phyloP scores from a whole-genome alignment of 2,888 invertebrate species.

The Taenaris catops region DNA sequence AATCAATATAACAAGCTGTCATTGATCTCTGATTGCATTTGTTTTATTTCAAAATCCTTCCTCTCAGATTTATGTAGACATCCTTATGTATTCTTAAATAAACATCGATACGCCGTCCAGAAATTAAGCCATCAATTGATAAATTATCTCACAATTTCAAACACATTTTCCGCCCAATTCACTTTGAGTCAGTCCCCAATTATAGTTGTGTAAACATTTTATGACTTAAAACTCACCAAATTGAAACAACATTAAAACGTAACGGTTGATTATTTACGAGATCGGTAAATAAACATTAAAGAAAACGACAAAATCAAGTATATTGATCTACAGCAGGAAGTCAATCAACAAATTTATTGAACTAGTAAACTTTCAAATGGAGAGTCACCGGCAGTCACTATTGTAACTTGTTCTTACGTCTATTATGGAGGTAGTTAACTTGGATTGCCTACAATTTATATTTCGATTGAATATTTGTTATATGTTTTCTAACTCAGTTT shows the following conservation, averaged over 20 bases:
- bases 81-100: no score
- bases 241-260: conserved; percentile 23
- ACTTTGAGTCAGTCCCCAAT: conserved; percentile 16
- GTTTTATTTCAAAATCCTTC: no score
- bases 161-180: conserved; percentile 17
- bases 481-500: no score
- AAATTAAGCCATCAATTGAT: conserved; percentile 10
- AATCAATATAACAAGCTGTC: no score
- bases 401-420: conserved; percentile 23
- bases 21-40: no score
- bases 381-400: conserved; percentile 15
- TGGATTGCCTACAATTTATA: conserved; percentile 31
- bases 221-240: conserved; percentile 17
- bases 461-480: conserved; percentile 1
- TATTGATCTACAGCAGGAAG: conserved; percentile 47
- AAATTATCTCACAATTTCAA: conserved; percentile 15
- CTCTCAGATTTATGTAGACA: no score
- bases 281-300: conserved; percentile 22
- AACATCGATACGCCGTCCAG: no score
- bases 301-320: conserved; percentile 32
- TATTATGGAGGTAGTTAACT: conserved; percentile 17
- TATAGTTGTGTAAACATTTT: conserved; percentile 23
- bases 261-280: conserved; percentile 28
- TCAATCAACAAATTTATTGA: conserved; percentile 58
- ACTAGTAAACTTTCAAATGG: conserved; percentile 46